Conservation (phyloP, 2,797 vertebrate genomes). For the Eptatretus atami region DNA sequence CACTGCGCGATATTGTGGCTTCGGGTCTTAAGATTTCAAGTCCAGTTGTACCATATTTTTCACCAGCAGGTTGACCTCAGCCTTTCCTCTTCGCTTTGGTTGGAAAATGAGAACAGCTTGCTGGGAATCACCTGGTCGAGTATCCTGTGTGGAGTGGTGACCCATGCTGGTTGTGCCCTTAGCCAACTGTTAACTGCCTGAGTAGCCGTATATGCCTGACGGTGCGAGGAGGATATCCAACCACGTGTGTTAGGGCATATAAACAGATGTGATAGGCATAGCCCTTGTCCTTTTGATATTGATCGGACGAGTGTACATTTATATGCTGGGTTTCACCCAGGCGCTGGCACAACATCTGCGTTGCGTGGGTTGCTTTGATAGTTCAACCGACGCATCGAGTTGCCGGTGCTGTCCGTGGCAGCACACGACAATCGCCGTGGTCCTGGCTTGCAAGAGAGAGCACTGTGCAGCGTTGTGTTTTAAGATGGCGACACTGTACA, state of each 20-base stretch:
- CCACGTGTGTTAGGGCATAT: neutral
- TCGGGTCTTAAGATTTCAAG: no score
- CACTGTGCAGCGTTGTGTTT: constrained; percentile 45
- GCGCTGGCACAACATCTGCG: constrained; percentile 81
- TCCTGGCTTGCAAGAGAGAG: constrained; percentile 73
- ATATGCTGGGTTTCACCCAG: constrained; percentile 14
- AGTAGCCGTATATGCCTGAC: no score
- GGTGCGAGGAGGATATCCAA: no score
- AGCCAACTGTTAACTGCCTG: no score
- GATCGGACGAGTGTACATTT: neutral
- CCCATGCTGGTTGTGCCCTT: no score
- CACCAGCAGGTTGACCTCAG: no score
- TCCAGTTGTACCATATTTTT: no score
- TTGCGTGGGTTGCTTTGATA: constrained; percentile 94
- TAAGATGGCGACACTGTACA: constrained; percentile 57
- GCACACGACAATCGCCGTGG: constrained; percentile 68
- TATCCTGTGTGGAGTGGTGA: no score
- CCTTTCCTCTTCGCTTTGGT: no score
- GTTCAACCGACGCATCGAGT: constrained; percentile 76
- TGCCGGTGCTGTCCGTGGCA: constrained; percentile 73
- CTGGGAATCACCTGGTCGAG: no score
- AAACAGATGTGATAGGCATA: neutral
- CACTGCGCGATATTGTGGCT: no score
- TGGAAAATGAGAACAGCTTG: no score
- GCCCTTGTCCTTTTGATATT: constrained; percentile 10